Conservation (phyloP, 37 sponge, comb jelly and placozoan species). For the Amphimedon queenslandica region DNA sequence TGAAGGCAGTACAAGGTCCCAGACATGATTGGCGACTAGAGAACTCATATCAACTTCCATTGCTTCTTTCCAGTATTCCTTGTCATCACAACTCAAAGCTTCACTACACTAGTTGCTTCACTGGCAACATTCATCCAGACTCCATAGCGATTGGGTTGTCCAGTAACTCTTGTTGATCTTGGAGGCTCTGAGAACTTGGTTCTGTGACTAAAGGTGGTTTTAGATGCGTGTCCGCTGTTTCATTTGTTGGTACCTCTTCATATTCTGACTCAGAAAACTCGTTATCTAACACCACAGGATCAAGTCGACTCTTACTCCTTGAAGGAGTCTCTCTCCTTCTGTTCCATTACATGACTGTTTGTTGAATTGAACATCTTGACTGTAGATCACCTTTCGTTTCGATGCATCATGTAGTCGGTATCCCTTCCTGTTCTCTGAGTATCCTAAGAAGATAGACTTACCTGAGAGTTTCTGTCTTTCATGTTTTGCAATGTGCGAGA, state of each 20-base stretch:
- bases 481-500: constrained; percentile 12
- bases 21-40: constrained; percentile 6
- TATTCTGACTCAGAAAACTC: background rate
- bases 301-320: background rate
- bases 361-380: constrained; percentile 23
- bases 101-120: background rate
- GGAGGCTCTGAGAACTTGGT: background rate
- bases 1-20: constrained; percentile 5
- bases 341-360: background rate
- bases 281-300: too few relatives aligned
- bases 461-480: constrained; percentile 18
- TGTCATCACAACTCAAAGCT: constrained; percentile 8
- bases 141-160: constrained; percentile 18
- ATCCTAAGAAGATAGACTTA: constrained; percentile 24
- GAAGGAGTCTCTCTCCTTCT: background rate
- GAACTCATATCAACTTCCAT: constrained; percentile 5
- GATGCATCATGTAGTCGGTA: constrained; percentile 24
- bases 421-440: constrained; percentile 19
- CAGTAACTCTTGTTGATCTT: constrained; percentile 7
- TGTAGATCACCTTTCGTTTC: constrained; percentile 7
- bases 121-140: background rate
- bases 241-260: constrained; percentile 12
- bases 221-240: background rate
- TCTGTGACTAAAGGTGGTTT: background rate
- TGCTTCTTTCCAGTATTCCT: constrained; percentile 18